phyloP scores from a whole-genome alignment of 2,113 vertebrate species.

The Crocuta crocuta region DNA sequence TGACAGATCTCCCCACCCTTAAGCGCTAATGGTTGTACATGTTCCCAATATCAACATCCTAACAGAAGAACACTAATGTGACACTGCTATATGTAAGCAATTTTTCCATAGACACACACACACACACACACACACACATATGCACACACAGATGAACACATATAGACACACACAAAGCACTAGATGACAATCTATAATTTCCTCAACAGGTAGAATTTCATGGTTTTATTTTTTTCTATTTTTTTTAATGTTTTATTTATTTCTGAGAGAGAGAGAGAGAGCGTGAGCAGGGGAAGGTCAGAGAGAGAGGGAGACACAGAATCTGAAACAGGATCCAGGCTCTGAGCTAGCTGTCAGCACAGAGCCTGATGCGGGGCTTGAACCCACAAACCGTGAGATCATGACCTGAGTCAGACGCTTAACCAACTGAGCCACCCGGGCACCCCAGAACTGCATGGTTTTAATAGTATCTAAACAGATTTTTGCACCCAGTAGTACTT shows the following conservation, averaged over 20 bases:
- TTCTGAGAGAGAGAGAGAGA: too few relatives aligned
- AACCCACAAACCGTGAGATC: too few relatives aligned
- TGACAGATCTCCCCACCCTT: not conserved
- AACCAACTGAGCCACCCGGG: too few relatives aligned
- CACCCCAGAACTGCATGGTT: not conserved
- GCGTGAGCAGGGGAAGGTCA: too few relatives aligned
- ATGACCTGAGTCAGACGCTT: too few relatives aligned
- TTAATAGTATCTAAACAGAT: not conserved
- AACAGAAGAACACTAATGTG: not conserved
- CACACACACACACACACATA: not conserved
- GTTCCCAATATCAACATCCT: not conserved
- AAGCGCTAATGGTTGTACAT: not conserved
- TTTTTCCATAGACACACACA: not conserved
- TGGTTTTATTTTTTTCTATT: not conserved
- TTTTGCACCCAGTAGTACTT: not conserved
- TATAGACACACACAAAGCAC: not conserved
- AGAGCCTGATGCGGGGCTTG: too few relatives aligned
- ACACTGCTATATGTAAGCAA: not conserved
- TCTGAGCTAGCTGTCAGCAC: too few relatives aligned
- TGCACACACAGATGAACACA: not conserved
- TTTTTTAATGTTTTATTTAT: too few relatives aligned
- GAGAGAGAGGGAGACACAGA: too few relatives aligned
- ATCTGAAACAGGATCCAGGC: too few relatives aligned
- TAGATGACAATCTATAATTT: not conserved
- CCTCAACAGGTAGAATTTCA: not conserved